Evolutionary conservation across 1,140 invertebrate genomes (phyloP), one percentile per base, ranked within the genome.

Genomic region (Macrostomum lignano): DNA sequence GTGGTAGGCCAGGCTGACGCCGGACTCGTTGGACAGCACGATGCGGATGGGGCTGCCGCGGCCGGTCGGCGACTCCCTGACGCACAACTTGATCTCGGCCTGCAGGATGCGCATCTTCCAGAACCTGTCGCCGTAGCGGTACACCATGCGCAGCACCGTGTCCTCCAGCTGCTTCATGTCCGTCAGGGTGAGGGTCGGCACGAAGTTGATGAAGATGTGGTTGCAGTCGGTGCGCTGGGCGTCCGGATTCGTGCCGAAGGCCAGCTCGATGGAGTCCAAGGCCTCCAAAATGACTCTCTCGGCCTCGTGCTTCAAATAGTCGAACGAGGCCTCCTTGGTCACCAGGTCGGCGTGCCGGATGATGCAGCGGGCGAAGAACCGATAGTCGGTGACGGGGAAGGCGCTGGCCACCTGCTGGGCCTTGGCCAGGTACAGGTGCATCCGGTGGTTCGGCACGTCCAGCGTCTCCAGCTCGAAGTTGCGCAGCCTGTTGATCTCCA

Each of bases 181-280:
- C 24, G 44, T 36, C 72, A 94, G 82, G 17, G 86, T 91, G 24
- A 94, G 74, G 2, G 82, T 86, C 3, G 86, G 84, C 3, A 88
- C 79, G 59, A 94, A 96, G 55, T 94, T 94, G 11, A 98, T 60
- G 65, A 94, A 94, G 15, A 96, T 93, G 48, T 98, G 88, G 59
- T 98, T 96, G 51, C 86, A 94, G 50, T 96, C 86, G 0, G 84
- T 93, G 40, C 77, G 65, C 43, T 73, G 76, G 0, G 77, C 52
- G 50, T 58, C 40, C 23, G 42, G 43, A 59, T 93, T 82, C 1
- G 78, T 84, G n/a, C n/a, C n/a, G 54, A 86, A 93, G 0, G 84
- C 84, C 7, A 96, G 78, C 60, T 96, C 88, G 25, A 96, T 52
- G 44, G 91, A 81, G 47, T 60, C 88, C 77, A 96, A 91, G 0